phyloP scores from a whole-genome alignment of 2,797 vertebrate species.

The Selene dorsalis region DNA sequence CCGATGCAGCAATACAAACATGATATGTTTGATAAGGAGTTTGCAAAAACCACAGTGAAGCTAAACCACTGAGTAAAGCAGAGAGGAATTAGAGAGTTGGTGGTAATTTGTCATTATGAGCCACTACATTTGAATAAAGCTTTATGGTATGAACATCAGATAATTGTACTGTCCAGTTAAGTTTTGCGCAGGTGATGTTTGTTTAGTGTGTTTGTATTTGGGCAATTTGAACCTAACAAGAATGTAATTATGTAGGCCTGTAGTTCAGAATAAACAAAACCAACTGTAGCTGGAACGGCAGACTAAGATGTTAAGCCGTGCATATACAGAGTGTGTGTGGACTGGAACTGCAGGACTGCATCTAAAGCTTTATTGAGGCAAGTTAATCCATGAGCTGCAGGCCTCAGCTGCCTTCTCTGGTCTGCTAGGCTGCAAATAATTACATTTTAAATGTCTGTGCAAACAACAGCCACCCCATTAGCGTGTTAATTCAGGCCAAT shows the following conservation, averaged over 20 bases:
- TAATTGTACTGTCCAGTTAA: background rate
- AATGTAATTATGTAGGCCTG: slow-evolving; percentile 25
- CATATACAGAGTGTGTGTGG: background rate
- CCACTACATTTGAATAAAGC: slow-evolving; percentile 1
- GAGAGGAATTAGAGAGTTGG: background rate
- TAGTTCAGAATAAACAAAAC: slow-evolving; percentile 41
- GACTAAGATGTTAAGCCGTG: slow-evolving; percentile 26
- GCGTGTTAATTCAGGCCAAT: slow-evolving; percentile 81
- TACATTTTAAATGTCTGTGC: slow-evolving; percentile 83
- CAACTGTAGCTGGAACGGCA: slow-evolving; percentile 35
- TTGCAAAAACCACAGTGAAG: background rate
- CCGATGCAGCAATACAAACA: background rate
- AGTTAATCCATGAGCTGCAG: slow-evolving; percentile 72
- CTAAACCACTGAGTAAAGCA: background rate
- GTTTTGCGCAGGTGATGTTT: slow-evolving; percentile 12
- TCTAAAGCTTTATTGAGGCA: slow-evolving; percentile 67
- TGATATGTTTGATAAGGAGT: background rate
- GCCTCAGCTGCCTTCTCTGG: slow-evolving; percentile 69
- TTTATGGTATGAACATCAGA: background rate
- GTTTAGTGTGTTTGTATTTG: slow-evolving; percentile 12
- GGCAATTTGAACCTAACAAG: slow-evolving; percentile 28
- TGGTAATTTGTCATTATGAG: background rate
- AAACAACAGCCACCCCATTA: slow-evolving; percentile 79
- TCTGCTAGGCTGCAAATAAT: slow-evolving; percentile 78
- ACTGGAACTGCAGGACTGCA: slow-evolving; percentile 36